Evolutionary conservation across 1,140 invertebrate species (phyloP).

Genomic region (Acromyrmex heyeri): DNA sequence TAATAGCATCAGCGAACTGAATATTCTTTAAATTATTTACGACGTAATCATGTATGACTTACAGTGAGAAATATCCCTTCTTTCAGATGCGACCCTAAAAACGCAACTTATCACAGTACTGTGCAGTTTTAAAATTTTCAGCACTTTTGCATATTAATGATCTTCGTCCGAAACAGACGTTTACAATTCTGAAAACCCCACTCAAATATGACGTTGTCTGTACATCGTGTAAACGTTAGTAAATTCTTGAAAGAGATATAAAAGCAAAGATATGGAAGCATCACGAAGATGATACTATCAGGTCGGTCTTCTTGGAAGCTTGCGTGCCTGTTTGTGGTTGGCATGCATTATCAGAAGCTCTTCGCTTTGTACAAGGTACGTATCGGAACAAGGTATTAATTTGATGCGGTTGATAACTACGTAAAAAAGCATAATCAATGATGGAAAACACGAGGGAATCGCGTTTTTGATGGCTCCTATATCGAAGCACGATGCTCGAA

Average conservation of each 20-base stretch:
- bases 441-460: slow-evolving; percentile 18
- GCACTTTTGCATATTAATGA: slow-evolving; percentile 39
- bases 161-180: not conserved
- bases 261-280: slow-evolving; percentile 31
- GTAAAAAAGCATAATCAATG: slow-evolving; percentile 48
- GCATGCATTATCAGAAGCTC: slow-evolving; percentile 49
- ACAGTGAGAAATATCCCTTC: not conserved
- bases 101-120: not conserved
- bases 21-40: not conserved
- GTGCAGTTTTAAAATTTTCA: slow-evolving; percentile 25
- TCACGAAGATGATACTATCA: slow-evolving; percentile 58
- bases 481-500: slow-evolving; percentile 37
- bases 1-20: not conserved
- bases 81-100: not conserved
- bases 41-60: not conserved
- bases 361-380: slow-evolving; percentile 38
- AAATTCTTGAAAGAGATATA: slow-evolving; percentile 53
- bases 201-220: slow-evolving; percentile 25
- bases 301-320: slow-evolving; percentile 52
- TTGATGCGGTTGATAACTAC: slow-evolving; percentile 55
- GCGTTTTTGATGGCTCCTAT: slow-evolving; percentile 37
- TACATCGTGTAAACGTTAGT: slow-evolving; percentile 32
- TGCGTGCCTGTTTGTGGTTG: slow-evolving; percentile 58
- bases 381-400: slow-evolving; percentile 59
- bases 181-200: not conserved